phyloP scores from a whole-genome alignment of 2,797 vertebrate species.

The Microtus obscurus region DNA sequence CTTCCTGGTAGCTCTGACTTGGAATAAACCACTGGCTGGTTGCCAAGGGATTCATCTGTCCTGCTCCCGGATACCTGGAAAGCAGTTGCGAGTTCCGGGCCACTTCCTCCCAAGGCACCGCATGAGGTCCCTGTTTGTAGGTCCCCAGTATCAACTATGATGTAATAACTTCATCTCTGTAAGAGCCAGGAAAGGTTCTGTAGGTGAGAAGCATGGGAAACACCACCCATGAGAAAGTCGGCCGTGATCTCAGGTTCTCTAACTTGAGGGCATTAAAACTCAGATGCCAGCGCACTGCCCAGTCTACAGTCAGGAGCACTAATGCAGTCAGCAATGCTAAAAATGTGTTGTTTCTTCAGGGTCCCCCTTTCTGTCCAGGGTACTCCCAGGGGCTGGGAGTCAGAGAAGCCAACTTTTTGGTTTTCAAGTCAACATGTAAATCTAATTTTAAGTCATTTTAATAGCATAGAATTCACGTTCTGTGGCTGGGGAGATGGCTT shows the following conservation, averaged over 20 bases:
- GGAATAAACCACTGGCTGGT: background rate
- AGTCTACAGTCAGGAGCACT: background rate
- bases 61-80: background rate
- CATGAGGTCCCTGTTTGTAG: background rate
- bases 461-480: background rate
- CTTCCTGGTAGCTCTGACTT: background rate
- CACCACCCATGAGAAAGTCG: background rate
- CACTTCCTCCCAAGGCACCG: background rate
- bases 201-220: background rate
- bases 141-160: background rate
- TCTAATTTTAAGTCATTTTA: slow-evolving; percentile 34
- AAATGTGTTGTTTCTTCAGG: background rate
- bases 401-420: background rate
- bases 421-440: background rate
- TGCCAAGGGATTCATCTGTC: background rate
- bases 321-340: background rate
- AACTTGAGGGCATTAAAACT: background rate
- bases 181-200: background rate
- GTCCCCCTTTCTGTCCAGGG: too few relatives aligned
- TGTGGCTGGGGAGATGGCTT: background rate
- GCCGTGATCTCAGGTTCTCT: background rate
- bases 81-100: slow-evolving; percentile 18
- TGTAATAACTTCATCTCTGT: background rate
- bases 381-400: fast-evolving
- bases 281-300: background rate